These are phyloP conservation scores for Zosterops japonicus DNA, from an alignment of 2,113 vertebrate genomes.

Conservation along the genomic window DNA sequence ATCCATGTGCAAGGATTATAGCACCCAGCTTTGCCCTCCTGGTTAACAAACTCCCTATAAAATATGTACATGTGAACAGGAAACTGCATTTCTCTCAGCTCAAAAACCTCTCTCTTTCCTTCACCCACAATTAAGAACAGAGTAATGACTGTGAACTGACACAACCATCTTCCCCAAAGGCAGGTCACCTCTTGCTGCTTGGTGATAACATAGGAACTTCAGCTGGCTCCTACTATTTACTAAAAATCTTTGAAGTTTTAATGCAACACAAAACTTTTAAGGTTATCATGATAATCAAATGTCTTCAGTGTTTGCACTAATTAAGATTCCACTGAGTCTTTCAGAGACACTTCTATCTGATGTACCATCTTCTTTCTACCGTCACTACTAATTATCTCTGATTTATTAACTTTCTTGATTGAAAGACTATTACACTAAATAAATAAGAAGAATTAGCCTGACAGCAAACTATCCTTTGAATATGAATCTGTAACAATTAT, in stretches of 20 bases:
- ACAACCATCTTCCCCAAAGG: neutral
- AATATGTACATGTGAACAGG: neutral
- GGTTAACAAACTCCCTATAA: neutral
- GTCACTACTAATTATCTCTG: neutral
- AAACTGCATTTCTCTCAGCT: neutral
- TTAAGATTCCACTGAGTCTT: neutral
- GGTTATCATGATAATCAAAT: neutral
- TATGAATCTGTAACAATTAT: neutral
- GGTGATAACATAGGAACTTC: neutral
- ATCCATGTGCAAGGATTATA: fast-evolving
- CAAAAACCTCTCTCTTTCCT: neutral
- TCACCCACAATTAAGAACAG: neutral
- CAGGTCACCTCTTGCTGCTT: neutral
- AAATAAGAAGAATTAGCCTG: neutral
- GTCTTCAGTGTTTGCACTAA: neutral
- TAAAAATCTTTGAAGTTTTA: neutral
- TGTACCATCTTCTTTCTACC: neutral
- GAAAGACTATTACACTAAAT: neutral
- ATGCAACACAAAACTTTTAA: neutral
- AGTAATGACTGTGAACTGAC: neutral
- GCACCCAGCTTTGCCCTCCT: neutral
- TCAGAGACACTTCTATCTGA: neutral
- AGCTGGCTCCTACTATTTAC: neutral
- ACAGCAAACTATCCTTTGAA: neutral
- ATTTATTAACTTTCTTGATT: neutral